Evolutionary conservation across 2,888 invertebrate species (phyloP), one percentile per base, ranked within the genome.

Genomic region (Ormyrus labotus): DNA sequence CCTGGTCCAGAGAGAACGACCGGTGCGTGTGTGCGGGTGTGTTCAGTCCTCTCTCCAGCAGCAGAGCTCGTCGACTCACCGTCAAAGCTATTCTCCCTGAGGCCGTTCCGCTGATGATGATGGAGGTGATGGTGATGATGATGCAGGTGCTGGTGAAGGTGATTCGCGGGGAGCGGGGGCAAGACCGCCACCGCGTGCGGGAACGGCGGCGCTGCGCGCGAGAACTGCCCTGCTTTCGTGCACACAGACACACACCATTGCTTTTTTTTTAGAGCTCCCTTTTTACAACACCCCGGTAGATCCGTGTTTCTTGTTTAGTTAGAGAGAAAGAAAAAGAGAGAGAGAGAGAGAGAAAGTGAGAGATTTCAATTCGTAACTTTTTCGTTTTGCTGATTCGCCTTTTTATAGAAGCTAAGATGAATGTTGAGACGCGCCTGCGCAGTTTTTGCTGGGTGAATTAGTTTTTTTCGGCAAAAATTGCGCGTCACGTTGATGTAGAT

Each of bases 111-210:
- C 48, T 76, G 78, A 34, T 50, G 55, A 5, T 81, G 57, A 48
- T 78, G 55, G 63, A 76, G 76, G 7, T 72, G 83, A 13, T 60
- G 72, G 63, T n/a, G 34, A 67, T 87, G 87, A 87, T 86, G 47
- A 11, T 48, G 76, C 19, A 53, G 79, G 7, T 81, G 77, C 7
- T 85, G 68, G 50, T 85, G 88, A 85, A 86, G 88, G 87, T 89
- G 89, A 87, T 87, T 88, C 85, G 86, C 89, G 86, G 89, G 90
- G 86, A 91, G 89, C 86, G 93, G 93, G 90, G 93, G 93, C 91
- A 93, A 92, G 87, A 93, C 93, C 91, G 93, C 93, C 91, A 93
- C 93, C 91, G 93, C 93, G 89, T 92, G 92, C 86, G 92, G 92
- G 88, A 92, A 92, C 84, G 90, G 92, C 86, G 92, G 85, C 87